These are phyloP conservation scores for Gasteruption jaculator DNA, from an alignment of 2,888 invertebrate species.

Conservation along the genomic window DNA sequence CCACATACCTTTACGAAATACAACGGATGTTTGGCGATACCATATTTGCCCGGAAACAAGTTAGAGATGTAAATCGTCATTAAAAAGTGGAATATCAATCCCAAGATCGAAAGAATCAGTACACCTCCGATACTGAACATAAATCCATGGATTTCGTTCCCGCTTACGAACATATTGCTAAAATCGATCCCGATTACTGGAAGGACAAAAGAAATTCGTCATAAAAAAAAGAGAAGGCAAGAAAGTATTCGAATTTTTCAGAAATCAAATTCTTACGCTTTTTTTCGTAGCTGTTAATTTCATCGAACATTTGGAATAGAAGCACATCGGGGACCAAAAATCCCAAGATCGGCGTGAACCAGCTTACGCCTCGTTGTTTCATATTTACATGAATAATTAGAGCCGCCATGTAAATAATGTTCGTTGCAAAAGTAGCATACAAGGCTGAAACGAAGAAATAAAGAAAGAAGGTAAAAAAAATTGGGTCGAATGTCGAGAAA, in stretches of 20 bases:
- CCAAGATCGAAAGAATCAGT: constrained; percentile 68
- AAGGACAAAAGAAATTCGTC: constrained; percentile 18
- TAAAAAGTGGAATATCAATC: constrained; percentile 66
- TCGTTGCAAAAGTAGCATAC: too few species aligned
- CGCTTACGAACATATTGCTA: constrained; percentile 49
- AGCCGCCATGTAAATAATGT: too few species aligned
- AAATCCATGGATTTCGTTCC: constrained; percentile 28
- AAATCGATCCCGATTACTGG: constrained; percentile 52
- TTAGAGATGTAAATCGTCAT: constrained; percentile 83
- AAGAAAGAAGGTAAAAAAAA: too few species aligned
- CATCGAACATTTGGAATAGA: too few species aligned
- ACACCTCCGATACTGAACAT: constrained; percentile 59
- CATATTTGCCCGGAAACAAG: constrained; percentile 80
- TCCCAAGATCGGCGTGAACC: too few species aligned
- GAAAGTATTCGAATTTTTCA: too few species aligned
- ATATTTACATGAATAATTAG: too few species aligned
- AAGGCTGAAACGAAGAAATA: neutral
- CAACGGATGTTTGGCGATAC: constrained; percentile 78
- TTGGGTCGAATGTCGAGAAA: neutral
- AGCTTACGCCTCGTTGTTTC: too few species aligned
- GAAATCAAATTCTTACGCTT: neutral
- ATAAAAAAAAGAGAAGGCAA: too few species aligned
- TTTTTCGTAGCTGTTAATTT: neutral
- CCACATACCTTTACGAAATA: constrained; percentile 54
- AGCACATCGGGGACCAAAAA: too few species aligned